Evolutionary conservation across 2,888 invertebrate species (phyloP).

Genomic region (Tetragnatha montana): DNA sequence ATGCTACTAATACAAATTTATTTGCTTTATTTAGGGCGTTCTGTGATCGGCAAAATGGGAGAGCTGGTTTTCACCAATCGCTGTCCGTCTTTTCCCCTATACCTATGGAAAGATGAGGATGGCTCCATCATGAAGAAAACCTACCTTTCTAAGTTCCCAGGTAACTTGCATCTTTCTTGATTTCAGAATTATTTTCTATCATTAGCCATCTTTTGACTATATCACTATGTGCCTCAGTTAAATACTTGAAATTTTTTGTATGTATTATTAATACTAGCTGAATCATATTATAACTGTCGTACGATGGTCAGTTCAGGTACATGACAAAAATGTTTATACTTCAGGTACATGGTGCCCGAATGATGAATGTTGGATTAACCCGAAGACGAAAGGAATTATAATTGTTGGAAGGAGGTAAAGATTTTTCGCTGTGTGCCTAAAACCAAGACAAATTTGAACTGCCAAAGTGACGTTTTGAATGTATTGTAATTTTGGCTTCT

Average conservation of each 20-base stretch:
- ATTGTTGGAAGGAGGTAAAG: slow-evolving; percentile 57
- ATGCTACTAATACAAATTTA: neutral
- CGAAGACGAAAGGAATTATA: slow-evolving; percentile 47
- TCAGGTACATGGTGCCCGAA: slow-evolving; percentile 53
- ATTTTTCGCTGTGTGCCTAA: neutral
- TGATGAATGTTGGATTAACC: slow-evolving; percentile 58
- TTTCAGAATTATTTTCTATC: too few relatives aligned
- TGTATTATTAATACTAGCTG: neutral
- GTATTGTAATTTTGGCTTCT: too few relatives aligned
- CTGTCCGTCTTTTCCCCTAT: slow-evolving; percentile 21
- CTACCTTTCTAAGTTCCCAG: slow-evolving; percentile 26
- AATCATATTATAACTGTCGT: neutral
- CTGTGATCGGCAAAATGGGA: slow-evolving; percentile 19
- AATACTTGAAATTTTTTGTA: neutral
- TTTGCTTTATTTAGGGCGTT: neutral
- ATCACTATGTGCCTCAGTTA: neutral
- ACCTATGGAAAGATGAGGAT: slow-evolving; percentile 33
- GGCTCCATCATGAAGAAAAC: neutral
- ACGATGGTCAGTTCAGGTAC: too few relatives aligned
- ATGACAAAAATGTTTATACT: neutral
- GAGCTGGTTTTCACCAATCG: slow-evolving; percentile 39
- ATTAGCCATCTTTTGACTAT: neutral
- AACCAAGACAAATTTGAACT: too few relatives aligned
- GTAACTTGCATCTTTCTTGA: neutral
- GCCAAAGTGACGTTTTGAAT: too few relatives aligned